Evolutionary conservation across 2,113 vertebrate species (phyloP), one percentile per base, ranked within the genome.

Genomic region (Lichenostomus cassidix): DNA sequence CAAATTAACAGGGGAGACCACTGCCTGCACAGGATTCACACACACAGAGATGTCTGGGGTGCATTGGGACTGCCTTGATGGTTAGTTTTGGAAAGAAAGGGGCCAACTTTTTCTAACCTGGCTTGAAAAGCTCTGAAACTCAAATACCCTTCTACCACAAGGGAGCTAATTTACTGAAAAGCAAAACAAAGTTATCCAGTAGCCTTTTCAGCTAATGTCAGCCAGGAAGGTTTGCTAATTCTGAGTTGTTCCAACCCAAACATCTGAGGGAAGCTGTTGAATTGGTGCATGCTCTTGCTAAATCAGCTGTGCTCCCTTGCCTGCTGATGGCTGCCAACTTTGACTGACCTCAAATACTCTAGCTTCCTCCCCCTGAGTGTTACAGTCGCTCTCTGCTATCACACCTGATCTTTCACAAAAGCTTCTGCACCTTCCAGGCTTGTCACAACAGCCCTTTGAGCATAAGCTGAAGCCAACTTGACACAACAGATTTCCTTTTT

Each of bases 401-500:
- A 1, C 56, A 80, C 81, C 70, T 94, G 46, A 91, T 59, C 44
- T 82, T 83, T 67, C 87, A 50, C 59, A 25, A 55, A 82, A 90
- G 24, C 83, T 91, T 77, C 85, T 11, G 3, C 83, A 78, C 85
- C 78, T 92, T 87, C 70, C 25, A 73, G 59, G 42, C 75, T 77
- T n/a, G 0, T 77, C 82, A 74, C 82, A 88, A 85, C n/a, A 73
- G 73, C 15, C 35, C 46, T 91, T 53, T 0, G 0, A 95, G 67
- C 82, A 42, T 2, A 74, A 95, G 35, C 42, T 7, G 1, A 77
- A 79, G 71, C 19, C 63, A 70, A 33, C 37, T 46, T 85, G 84
- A 91, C 82, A 88, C 35, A 94, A 92, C 82, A 92, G 75, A 92
- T 90, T 89, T 88, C 0, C 3, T 27, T 87, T 83, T 85, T 77